Conservation (phyloP, 2,113 vertebrate genomes). For the Hypanus sabinus region DNA sequence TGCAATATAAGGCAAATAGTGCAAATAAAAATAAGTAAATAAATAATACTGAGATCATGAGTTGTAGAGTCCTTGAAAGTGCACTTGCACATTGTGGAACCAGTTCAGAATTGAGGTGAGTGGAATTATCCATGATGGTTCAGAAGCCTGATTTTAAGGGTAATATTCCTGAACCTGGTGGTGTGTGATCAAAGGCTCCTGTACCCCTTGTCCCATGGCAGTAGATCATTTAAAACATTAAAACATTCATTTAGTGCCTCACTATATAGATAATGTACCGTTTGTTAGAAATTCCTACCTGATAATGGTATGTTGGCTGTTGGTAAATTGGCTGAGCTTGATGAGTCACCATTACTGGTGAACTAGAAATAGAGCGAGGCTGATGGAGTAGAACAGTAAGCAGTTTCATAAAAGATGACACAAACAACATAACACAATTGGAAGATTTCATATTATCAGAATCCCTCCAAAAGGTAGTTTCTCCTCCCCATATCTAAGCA, state of each 20-base stretch:
- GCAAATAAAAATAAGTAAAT: too few relatives aligned
- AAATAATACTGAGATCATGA: too few relatives aligned
- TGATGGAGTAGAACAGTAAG: slow-evolving; percentile 41
- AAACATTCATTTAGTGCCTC: not conserved
- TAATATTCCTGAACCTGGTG: too few relatives aligned
- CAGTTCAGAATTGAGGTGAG: too few relatives aligned
- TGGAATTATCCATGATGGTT: too few relatives aligned
- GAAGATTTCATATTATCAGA: not conserved
- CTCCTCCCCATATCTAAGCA: not conserved
- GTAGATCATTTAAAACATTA: not conserved
- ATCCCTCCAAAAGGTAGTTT: not conserved
- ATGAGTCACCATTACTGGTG: slow-evolving; percentile 57
- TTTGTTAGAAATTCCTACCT: slow-evolving; percentile 52
- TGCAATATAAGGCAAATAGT: too few relatives aligned
- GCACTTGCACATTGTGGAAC: too few relatives aligned
- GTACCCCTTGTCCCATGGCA: too few relatives aligned
- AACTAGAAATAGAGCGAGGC: slow-evolving; percentile 56
- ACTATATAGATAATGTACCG: not conserved
- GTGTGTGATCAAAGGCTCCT: too few relatives aligned
- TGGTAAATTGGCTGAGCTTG: slow-evolving; percentile 57
- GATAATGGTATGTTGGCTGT: slow-evolving; percentile 59
- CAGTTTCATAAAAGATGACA: not conserved
- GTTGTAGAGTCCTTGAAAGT: too few relatives aligned
- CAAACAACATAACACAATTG: not conserved
- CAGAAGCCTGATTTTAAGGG: too few relatives aligned